Percentiles rank a stretch among this genome's conserved stretches.
Evolutionary conservation across 2,113 vertebrate genomes (phyloP).

Genomic region (Siphamia tubifer): DNA sequence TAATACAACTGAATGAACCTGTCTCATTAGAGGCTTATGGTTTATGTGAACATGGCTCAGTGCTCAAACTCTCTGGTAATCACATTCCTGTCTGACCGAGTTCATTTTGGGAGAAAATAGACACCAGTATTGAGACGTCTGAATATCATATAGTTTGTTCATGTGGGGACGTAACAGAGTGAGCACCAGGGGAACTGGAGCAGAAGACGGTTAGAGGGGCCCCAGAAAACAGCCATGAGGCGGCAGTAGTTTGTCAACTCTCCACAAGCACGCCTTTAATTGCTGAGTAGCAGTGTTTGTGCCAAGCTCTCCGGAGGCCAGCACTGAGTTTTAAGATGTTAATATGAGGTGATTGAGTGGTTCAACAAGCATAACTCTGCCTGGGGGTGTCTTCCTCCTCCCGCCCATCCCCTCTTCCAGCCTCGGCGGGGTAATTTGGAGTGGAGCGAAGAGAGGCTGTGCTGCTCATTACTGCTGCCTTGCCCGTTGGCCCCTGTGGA

Average conservation of each 20-base stretch:
- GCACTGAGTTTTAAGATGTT: constrained; percentile 51
- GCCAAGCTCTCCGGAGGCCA: constrained; percentile 32
- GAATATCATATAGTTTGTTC: too few relatives aligned
- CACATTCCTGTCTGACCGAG: too few relatives aligned
- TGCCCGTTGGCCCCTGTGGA: constrained; percentile 30
- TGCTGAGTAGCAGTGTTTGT: constrained; percentile 60
- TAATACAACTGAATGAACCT: too few relatives aligned
- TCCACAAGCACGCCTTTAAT: constrained; percentile 52
- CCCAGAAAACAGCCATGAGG: not conserved
- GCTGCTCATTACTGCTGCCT: constrained; percentile 65
- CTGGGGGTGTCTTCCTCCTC: constrained; percentile 30
- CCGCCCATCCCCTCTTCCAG: constrained; percentile 31
- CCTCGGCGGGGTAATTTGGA: constrained; percentile 61
- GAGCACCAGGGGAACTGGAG: not conserved
- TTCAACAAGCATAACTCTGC: constrained; percentile 68
- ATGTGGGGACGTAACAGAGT: not conserved
- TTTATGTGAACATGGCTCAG: too few relatives aligned
- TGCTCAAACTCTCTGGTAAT: too few relatives aligned
- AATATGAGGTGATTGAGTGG: constrained; percentile 69
- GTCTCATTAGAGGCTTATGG: too few relatives aligned
- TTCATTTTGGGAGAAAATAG: too few relatives aligned
- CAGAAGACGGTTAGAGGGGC: not conserved
- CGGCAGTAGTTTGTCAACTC: constrained; percentile 21
- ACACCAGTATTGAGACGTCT: too few relatives aligned
- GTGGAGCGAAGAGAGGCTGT: constrained; percentile 26